Base-by-base conservation (phyloP, 1,140 invertebrate genomes). In the Macrobrachium nipponense region DNA sequence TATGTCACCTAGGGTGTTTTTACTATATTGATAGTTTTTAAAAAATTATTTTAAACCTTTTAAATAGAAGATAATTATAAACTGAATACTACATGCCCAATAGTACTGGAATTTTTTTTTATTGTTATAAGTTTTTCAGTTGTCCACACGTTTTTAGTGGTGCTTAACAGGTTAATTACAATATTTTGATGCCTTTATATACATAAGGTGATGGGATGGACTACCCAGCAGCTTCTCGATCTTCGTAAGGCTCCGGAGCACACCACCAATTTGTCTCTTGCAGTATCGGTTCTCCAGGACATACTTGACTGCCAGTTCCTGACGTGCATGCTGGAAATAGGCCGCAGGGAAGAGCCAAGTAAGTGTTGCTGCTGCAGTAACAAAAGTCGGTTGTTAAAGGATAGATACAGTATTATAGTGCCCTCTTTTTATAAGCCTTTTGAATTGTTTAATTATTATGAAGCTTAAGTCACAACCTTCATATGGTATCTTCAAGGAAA, bases 261-360 rank as follows among this genome's bases (percentile, higher is more conserved):
- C 89, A 91, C 91, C 23, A 93, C 94, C 85, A 90, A 96, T 75
- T 91, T 95, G 81, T 94, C 95, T 82, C 95, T 95, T 90, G 94
- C 95, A 23, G 93, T 93, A 23, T 91, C 92, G 72, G 92, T 96
- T 81, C 91, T 96, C 12, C 94, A 94, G 87, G 94, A 93, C 58
- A 93, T 97, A 87, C 91, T 95, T 0, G 93, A 93, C 78, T 94
- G 94, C 87, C 94, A 96, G 90, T 97, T 96, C 90, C 91, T 95
- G 66, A 92, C 95, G 75, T 95, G 95, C 17, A 96, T 97, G 94
- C 94, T 97, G 89, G 96, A 95, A 91, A 93, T 97, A 77, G 95
- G 95, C 7, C 95, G 94, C 89, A 94, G 95, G 89, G 95, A 95
- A 61, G 87, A 87, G 18, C 68, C 80, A 80, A n/a, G 87, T 87